Evolutionary conservation across 2,797 vertebrate species (phyloP).

Genomic region (Molothrus aeneus): DNA sequence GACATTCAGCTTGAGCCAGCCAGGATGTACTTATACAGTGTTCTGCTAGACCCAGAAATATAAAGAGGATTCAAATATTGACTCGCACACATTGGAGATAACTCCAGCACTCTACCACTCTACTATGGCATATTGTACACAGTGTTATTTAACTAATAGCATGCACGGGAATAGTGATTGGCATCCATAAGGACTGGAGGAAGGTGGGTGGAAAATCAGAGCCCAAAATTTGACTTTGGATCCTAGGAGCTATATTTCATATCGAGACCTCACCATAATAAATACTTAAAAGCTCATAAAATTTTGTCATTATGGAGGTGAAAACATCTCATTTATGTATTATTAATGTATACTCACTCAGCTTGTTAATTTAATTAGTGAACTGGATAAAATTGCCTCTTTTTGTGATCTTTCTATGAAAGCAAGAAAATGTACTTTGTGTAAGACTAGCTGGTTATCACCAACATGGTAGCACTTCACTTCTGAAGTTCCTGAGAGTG

Average conservation of each 20-base stretch:
- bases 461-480: not conserved
- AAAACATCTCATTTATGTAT: constrained; percentile 15
- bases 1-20: not conserved
- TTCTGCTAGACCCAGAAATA: not conserved
- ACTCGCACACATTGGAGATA: not conserved
- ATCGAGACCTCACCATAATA: not conserved
- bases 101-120: not conserved
- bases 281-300: constrained; percentile 33
- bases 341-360: not conserved
- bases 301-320: not conserved
- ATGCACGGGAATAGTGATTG: not conserved
- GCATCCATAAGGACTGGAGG: not conserved
- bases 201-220: not conserved
- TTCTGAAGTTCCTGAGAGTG: not conserved
- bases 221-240: not conserved
- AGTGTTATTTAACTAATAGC: not conserved
- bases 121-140: not conserved
- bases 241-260: not conserved
- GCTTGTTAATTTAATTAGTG: constrained; percentile 30
- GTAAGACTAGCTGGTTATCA: not conserved
- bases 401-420: not conserved
- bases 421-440: not conserved
- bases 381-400: not conserved
- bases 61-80: not conserved
- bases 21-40: not conserved